These are phyloP conservation scores for Lasiommata megera DNA, from an alignment of 2,888 invertebrate species.

Conservation along the genomic window DNA sequence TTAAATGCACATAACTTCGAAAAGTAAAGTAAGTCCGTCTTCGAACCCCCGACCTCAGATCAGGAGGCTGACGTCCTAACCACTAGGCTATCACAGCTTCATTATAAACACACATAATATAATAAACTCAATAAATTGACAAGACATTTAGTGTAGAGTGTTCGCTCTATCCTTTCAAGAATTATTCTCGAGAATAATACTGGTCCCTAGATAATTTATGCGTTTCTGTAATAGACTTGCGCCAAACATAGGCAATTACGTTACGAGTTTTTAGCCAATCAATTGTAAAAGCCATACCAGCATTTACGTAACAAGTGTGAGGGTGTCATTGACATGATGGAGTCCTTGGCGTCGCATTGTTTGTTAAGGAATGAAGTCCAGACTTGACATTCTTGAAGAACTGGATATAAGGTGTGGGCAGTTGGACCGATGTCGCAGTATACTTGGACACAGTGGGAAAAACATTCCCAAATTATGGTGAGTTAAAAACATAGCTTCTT, in stretches of 20 bases:
- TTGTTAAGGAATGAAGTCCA: constrained; percentile 73
- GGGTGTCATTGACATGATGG: constrained; percentile 56
- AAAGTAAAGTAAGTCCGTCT: too few relatives aligned
- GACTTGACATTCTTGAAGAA: constrained; percentile 69
- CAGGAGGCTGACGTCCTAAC: too few relatives aligned
- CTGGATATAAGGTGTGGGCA: constrained; percentile 74
- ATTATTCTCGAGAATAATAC: background rate
- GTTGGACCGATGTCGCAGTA: constrained; percentile 58
- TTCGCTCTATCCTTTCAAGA: background rate
- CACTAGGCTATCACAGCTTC: too few relatives aligned
- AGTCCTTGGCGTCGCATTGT: constrained; percentile 60
- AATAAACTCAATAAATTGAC: too few relatives aligned
- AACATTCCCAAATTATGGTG: constrained; percentile 61
- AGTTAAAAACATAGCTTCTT: constrained; percentile 38
- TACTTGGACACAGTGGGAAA: constrained; percentile 52
- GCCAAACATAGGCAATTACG: constrained; percentile 16
- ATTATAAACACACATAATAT: too few relatives aligned
- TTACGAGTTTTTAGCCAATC: constrained; percentile 23
- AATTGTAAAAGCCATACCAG: constrained; percentile 22
- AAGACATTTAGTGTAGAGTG: background rate
- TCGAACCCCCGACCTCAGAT: too few relatives aligned
- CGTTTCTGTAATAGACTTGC: constrained; percentile 13
- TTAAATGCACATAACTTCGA: too few relatives aligned
- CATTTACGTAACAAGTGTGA: constrained; percentile 42
- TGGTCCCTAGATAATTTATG: constrained; percentile 13